Evolutionary conservation across 1,140 invertebrate species (phyloP), one percentile per base, ranked within the genome.

Genomic region (Neotoxoptera formosana): DNA sequence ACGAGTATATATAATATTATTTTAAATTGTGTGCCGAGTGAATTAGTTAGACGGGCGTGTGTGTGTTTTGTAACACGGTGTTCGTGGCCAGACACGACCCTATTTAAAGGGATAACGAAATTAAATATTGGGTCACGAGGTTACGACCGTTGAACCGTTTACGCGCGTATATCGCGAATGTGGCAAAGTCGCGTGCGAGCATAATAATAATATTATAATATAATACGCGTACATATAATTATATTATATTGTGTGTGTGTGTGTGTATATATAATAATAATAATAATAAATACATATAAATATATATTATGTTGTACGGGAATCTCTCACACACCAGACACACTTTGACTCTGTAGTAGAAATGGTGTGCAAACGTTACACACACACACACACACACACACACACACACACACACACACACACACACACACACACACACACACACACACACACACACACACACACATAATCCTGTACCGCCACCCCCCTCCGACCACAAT

Each of bases 61-160:
- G 17, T 17, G 86, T 8, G 87, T 51, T 51, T 53, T 36, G n/a
- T 51, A 41, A 45, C 23, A 45, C 23, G 21, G 36, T 25, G 34
- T 84, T 45, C 41, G 8, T 84, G 83, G 83, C 9, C 30, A 84
- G 36, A 45, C 83, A 41, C 83, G 41, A 84, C 83, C 83, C 83
- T 41, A 88, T 88, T 90, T 60, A 25, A 90, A 56, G 36, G 47
- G 89, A 53, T 90, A 41, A 90, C 51, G 47, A 53, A 56, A 56
- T 60, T 34, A 41, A 41, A 41, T 90, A 90, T 90, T 60, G 51
- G 89, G 89, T 67, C 89, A 90, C 23, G 89, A 90, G 53, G 89
- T 90, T 60, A 90, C 34, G 34, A 90, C 89, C 89, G 17, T 84
- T 60, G 53, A 56, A 41, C 30, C 34, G 89, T 90, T 90, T 56